phyloP scores from a whole-genome alignment of 2,797 vertebrate genomes.

The Falco biarmicus region DNA sequence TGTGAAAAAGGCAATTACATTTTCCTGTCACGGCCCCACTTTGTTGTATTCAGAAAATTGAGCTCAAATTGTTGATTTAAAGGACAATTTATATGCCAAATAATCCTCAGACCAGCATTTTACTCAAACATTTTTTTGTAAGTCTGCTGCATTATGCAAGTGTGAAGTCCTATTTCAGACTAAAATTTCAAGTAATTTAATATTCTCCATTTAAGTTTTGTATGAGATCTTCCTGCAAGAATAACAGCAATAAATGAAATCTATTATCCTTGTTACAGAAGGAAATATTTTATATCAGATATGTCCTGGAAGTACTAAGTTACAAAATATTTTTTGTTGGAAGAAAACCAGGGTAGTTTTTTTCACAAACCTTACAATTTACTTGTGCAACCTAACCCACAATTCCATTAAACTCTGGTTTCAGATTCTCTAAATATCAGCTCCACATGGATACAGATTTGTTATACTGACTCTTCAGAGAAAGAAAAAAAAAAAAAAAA shows the following conservation, averaged over 20 bases:
- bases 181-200: background rate
- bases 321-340: background rate
- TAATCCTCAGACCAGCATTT: background rate
- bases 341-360: background rate
- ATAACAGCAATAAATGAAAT: background rate
- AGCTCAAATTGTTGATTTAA: background rate
- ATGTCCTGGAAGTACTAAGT: background rate
- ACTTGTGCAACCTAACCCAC: background rate
- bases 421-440: background rate
- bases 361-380: background rate
- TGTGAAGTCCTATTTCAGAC: background rate
- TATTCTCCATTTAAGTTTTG: background rate
- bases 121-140: background rate
- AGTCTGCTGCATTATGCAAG: background rate
- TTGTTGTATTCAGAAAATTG: background rate
- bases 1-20: background rate
- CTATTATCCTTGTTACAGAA: background rate
- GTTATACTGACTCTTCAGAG: background rate
- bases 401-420: background rate
- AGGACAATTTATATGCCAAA: background rate
- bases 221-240: background rate
- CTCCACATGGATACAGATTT: background rate
- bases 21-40: background rate
- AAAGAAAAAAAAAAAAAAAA: too few relatives aligned
- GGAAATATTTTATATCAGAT: background rate